A percentile compares a stretch with the other conserved stretches of the same genome.
Conservation (phyloP, 2,113 vertebrate genomes). For the Podiceps cristatus region DNA sequence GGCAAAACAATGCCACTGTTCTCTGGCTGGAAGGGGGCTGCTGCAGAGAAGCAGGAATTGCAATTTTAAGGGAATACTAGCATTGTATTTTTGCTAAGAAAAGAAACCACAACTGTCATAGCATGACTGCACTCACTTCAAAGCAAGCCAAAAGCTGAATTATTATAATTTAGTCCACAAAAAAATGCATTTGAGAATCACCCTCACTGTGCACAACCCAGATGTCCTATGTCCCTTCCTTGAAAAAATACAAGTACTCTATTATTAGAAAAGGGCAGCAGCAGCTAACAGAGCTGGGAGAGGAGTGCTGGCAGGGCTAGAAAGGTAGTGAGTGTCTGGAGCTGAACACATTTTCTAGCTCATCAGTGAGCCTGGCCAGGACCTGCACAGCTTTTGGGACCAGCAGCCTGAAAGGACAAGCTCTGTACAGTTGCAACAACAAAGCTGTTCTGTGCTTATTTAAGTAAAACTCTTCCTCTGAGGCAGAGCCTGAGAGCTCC, state of each 20-base stretch:
- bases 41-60: background rate
- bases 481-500: slow-evolving; percentile 1
- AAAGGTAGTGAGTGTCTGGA: background rate
- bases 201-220: background rate
- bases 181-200: background rate
- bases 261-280: background rate
- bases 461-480: background rate
- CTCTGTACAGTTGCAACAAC: background rate
- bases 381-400: background rate
- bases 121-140: background rate
- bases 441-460: slow-evolving; percentile 17
- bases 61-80: background rate
- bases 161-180: background rate
- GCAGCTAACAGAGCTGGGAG: background rate
- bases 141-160: background rate
- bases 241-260: background rate
- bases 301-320: background rate
- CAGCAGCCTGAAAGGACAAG: background rate
- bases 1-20: background rate
- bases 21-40: background rate
- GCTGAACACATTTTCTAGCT: background rate
- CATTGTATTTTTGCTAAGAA: background rate
- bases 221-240: background rate
- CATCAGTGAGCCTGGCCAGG: background rate
- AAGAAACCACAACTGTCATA: background rate